Evolutionary conservation across 2,888 invertebrate species (phyloP).

Genomic region (Cordilura impudica): DNA sequence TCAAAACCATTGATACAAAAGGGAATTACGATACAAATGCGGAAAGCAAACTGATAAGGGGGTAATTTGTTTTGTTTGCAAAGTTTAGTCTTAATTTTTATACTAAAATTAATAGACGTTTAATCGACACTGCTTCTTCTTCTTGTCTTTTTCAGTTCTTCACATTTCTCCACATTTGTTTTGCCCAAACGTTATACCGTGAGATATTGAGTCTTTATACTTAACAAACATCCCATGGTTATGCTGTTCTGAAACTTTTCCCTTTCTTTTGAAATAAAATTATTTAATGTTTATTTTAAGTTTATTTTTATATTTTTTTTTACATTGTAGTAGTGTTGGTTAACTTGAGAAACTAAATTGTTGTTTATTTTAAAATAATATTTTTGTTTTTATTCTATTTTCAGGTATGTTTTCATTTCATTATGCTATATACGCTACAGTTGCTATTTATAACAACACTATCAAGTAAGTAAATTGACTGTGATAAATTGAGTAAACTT

Average conservation of each 20-base stretch:
- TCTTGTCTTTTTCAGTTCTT: too few species aligned
- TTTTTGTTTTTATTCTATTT: slow-evolving; percentile 31
- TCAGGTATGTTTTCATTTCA: slow-evolving; percentile 40
- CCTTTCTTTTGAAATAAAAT: background rate
- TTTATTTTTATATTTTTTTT: slow-evolving; percentile 13
- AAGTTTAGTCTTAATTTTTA: too few species aligned
- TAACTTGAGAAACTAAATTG: slow-evolving; percentile 22
- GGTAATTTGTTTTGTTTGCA: too few species aligned
- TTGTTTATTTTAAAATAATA: slow-evolving; percentile 29
- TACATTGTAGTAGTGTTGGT: too few species aligned
- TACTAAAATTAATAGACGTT: too few species aligned
- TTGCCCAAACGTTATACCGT: too few species aligned
- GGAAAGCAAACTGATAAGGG: too few species aligned
- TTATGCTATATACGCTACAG: background rate
- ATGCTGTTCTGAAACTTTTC: slow-evolving; percentile 4
- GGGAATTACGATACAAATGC: too few species aligned
- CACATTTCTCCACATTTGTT: too few species aligned
- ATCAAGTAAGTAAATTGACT: slow-evolving; percentile 22
- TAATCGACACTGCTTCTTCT: too few species aligned
- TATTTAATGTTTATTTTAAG: slow-evolving; percentile 14
- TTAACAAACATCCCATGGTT: background rate
- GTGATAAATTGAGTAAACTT: background rate
- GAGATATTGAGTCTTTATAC: too few species aligned
- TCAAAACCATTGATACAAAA: too few species aligned
- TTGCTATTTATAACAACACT: background rate